These are phyloP conservation scores for Ahaetulla prasina DNA, from an alignment of 2,113 vertebrate species.

Conservation along the genomic window DNA sequence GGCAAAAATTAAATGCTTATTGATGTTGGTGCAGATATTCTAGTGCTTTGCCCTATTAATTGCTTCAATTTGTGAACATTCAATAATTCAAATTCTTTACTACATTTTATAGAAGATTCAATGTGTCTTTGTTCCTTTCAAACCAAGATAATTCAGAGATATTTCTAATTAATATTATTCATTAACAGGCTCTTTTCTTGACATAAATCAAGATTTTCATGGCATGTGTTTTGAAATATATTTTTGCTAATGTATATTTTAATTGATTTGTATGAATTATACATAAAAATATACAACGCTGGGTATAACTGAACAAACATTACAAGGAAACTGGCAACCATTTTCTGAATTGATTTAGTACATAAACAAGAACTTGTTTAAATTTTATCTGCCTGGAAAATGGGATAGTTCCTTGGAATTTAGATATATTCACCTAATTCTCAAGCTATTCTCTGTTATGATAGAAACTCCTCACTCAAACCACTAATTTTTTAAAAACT, in stretches of 20 bases:
- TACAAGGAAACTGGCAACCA: background rate
- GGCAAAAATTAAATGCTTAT: background rate
- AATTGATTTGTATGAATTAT: background rate
- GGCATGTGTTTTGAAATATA: background rate
- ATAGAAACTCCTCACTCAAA: background rate
- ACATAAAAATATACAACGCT: background rate
- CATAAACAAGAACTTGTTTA: background rate
- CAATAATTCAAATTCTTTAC: background rate
- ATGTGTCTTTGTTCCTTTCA: constrained; percentile 11
- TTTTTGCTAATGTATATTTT: background rate
- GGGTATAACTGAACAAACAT: background rate
- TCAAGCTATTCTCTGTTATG: background rate
- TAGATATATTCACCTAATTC: background rate
- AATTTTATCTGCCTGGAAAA: background rate
- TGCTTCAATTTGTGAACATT: constrained; percentile 9
- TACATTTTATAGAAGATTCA: background rate
- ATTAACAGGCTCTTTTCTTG: background rate
- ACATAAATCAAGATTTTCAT: background rate
- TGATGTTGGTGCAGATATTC: background rate
- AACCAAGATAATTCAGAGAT: background rate
- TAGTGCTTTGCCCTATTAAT: constrained; percentile 13
- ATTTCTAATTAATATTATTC: constrained; percentile 10
- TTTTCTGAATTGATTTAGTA: background rate
- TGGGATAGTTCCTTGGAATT: background rate
- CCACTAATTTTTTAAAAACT: background rate